Conservation (phyloP, 2,888 invertebrate species). For the Drosophila atroscutellata region DNA sequence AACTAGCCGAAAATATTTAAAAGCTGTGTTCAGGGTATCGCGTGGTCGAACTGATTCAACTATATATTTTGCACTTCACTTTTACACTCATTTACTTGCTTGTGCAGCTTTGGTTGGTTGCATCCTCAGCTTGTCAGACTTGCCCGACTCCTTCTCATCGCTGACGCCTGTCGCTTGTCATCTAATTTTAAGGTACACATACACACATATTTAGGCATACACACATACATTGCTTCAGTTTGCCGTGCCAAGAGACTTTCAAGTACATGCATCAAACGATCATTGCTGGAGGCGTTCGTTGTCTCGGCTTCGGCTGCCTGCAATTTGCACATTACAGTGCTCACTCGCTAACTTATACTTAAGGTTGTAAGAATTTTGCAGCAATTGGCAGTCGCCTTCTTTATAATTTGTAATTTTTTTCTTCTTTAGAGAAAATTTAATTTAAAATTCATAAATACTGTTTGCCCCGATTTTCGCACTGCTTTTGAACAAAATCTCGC, state of each 20-base stretch:
- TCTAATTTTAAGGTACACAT: slow-evolving; percentile 50
- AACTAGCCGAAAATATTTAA: background rate
- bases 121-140: slow-evolving; percentile 53
- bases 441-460: background rate
- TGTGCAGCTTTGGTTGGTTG: slow-evolving; percentile 48
- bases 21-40: background rate
- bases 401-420: background rate
- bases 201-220: background rate
- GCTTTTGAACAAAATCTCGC: background rate
- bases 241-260: slow-evolving; percentile 57
- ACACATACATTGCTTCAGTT: slow-evolving; percentile 20
- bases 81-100: slow-evolving; percentile 55
- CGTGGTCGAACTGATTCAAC: background rate
- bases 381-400: background rate
- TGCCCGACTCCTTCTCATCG: slow-evolving; percentile 1
- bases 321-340: slow-evolving; percentile 18
- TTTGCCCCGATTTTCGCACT: background rate
- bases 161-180: slow-evolving; percentile 52
- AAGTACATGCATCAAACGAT: slow-evolving; percentile 73
- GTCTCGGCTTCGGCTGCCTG: slow-evolving; percentile 29
- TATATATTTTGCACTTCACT: slow-evolving; percentile 40
- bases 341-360: background rate
- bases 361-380: background rate
- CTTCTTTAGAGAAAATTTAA: background rate
- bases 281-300: slow-evolving; percentile 53